These are phyloP conservation scores for Drosophila equinoxialis DNA, from an alignment of 1,140 invertebrate genomes.

Conservation along the genomic window DNA sequence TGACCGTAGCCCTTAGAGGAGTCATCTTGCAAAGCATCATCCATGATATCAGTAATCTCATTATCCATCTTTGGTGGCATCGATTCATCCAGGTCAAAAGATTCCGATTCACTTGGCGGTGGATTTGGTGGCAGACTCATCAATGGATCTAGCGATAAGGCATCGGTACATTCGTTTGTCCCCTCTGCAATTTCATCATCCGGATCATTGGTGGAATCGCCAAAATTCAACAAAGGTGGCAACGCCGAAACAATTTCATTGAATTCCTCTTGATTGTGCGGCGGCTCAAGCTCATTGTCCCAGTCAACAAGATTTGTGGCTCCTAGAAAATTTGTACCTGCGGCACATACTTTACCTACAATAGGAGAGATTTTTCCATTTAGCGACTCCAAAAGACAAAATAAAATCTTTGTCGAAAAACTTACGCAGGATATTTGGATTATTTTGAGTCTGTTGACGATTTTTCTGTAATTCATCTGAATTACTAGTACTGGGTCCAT, in stretches of 20 bases:
- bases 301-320: neutral
- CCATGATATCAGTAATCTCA: neutral
- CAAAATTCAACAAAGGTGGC: neutral
- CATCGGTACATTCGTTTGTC: too few species aligned
- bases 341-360: neutral
- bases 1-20: neutral
- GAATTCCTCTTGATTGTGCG: slow-evolving; percentile 3
- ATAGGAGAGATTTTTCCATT: too few species aligned
- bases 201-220: neutral
- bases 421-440: too few species aligned
- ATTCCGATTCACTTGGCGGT: slow-evolving; percentile 12
- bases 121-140: slow-evolving; percentile 8
- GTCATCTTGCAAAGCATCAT: neutral
- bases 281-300: neutral
- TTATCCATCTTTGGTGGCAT: neutral
- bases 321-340: neutral
- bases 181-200: too few species aligned
- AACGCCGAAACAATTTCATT: slow-evolving; percentile 16
- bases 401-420: too few species aligned
- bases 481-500: neutral
- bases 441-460: too few species aligned
- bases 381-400: too few species aligned
- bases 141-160: neutral
- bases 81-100: neutral
- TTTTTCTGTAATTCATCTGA: too few species aligned